These are phyloP conservation scores for Calidris pugnax DNA, from an alignment of 2,113 vertebrate genomes.

Conservation along the genomic window DNA sequence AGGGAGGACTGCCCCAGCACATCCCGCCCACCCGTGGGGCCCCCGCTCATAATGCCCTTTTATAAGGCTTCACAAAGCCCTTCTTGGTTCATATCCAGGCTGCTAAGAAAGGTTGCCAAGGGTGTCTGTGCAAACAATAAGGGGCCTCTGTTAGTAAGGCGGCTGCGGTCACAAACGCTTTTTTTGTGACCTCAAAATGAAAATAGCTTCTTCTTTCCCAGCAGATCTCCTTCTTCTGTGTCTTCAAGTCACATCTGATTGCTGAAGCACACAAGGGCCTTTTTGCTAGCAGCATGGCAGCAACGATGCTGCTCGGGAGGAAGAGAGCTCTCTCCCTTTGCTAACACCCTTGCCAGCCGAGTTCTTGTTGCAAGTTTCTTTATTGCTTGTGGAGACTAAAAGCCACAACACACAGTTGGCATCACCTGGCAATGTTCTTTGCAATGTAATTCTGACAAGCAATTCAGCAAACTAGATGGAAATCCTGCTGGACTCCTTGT, in stretches of 20 bases:
- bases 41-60: conserved; percentile 43
- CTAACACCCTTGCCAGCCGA: neutral
- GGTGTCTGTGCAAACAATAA: conserved; percentile 55
- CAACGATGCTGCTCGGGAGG: rapidly evolving
- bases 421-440: neutral
- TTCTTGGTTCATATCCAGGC: conserved; percentile 56
- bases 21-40: neutral
- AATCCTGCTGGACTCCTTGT: neutral
- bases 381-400: neutral
- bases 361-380: neutral
- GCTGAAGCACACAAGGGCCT: neutral
- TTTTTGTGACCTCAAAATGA: conserved; percentile 24
- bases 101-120: conserved; percentile 44
- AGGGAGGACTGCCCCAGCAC: neutral
- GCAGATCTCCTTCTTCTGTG: neutral
- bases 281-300: neutral
- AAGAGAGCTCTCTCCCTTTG: neutral
- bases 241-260: neutral
- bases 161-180: neutral
- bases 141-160: conserved; percentile 41
- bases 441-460: neutral
- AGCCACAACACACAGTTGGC: neutral
- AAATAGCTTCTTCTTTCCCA: conserved; percentile 55
- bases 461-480: neutral
- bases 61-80: conserved; percentile 60